Conservation (phyloP, 2,888 invertebrate species). For the Macrophya annulata region DNA sequence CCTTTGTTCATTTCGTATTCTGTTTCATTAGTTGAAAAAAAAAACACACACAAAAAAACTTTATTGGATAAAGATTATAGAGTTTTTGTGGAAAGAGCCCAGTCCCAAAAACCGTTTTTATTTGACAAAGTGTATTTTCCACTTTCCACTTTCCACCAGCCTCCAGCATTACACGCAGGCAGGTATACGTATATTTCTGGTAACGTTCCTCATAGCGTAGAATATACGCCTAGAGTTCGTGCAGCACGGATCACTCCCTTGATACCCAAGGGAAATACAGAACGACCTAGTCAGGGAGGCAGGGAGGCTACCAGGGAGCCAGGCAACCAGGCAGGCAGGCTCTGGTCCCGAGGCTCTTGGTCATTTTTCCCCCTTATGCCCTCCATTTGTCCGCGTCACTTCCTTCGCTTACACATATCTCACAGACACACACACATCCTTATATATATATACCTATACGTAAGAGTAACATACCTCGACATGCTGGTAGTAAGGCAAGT, state of each 20-base stretch:
- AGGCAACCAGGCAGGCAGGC: constrained; percentile 65
- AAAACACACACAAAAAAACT: too few species aligned
- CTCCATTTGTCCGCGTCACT: constrained; percentile 77
- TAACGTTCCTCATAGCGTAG: not conserved
- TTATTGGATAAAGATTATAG: not conserved
- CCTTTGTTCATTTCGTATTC: not conserved
- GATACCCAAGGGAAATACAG: constrained; percentile 74
- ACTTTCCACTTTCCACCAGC: not conserved
- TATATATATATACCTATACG: constrained; percentile 29
- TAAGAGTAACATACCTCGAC: constrained; percentile 2
- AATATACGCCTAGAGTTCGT: constrained; percentile 57
- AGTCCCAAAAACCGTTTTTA: not conserved
- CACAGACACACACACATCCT: not conserved
- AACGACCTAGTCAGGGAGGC: constrained; percentile 59
- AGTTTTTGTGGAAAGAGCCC: not conserved
- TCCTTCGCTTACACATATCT: constrained; percentile 62
- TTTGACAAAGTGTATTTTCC: not conserved
- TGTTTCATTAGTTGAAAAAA: not conserved
- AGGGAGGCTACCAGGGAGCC: constrained; percentile 58
- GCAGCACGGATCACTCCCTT: constrained; percentile 65
- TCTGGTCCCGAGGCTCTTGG: constrained; percentile 70
- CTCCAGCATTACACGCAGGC: not conserved
- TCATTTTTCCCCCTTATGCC: constrained; percentile 78
- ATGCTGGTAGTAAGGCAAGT: constrained; percentile 22
- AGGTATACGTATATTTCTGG: constrained; percentile 1